phyloP scores from a whole-genome alignment of 2,888 invertebrate species.

The Drosophila quasianomalipes region DNA sequence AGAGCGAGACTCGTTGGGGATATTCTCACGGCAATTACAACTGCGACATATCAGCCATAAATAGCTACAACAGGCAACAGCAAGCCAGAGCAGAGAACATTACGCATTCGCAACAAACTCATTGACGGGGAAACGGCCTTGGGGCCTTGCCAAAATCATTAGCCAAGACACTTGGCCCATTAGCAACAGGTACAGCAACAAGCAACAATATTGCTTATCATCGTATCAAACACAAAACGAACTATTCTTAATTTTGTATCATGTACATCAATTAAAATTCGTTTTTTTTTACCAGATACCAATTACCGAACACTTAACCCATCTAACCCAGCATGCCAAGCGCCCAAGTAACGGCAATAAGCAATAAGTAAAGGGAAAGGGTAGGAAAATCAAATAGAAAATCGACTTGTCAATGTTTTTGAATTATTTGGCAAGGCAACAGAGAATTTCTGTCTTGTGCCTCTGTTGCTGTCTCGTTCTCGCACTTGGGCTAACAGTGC shows the following conservation, averaged over 20 bases:
- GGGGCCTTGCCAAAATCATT: slow-evolving; percentile 64
- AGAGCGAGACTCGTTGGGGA: slow-evolving; percentile 5
- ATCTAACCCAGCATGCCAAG: slow-evolving; percentile 7
- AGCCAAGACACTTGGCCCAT: slow-evolving; percentile 28
- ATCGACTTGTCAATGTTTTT: slow-evolving; percentile 26
- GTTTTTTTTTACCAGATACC: not conserved
- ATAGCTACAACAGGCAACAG: slow-evolving; percentile 16
- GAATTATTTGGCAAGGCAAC: slow-evolving; percentile 41
- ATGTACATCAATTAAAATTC: not conserved
- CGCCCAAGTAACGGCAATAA: slow-evolving; percentile 16
- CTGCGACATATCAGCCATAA: slow-evolving; percentile 35
- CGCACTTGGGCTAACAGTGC: slow-evolving; percentile 11
- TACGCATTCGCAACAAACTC: slow-evolving; percentile 49
- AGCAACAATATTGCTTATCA: slow-evolving; percentile 11
- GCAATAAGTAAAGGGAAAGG: not conserved
- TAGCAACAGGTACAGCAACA: slow-evolving; percentile 36
- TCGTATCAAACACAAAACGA: not conserved
- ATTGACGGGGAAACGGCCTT: slow-evolving; percentile 43
- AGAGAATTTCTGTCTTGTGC: slow-evolving; percentile 3
- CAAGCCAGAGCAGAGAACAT: slow-evolving; percentile 15
- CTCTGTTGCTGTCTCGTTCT: slow-evolving; percentile 2
- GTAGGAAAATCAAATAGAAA: slow-evolving; percentile 22
- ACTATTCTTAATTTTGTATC: slow-evolving; percentile 1
- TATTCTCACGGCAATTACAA: slow-evolving; percentile 20
- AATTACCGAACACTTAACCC: slow-evolving; percentile 24